Percentiles rank a stretch among this genome's conserved stretches.
These are phyloP conservation scores for Hemiprocne comata DNA, from an alignment of 2,113 vertebrate species.

Conservation along the genomic window DNA sequence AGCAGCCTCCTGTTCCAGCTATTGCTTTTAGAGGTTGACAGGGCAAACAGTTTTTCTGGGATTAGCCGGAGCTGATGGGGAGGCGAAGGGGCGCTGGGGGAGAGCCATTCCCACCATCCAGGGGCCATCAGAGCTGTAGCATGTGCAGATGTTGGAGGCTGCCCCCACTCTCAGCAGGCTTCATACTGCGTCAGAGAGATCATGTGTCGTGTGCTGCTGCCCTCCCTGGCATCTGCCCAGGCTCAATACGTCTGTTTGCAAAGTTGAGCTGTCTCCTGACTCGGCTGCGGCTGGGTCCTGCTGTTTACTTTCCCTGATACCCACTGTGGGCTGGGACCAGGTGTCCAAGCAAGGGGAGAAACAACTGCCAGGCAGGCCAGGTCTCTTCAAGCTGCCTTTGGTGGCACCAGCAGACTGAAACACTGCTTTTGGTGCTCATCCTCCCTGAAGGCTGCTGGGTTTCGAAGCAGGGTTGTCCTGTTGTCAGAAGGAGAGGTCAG, in stretches of 20 bases:
- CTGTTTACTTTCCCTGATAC: not conserved
- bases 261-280: not conserved
- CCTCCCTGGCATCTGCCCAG: not conserved
- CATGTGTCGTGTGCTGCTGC: not conserved
- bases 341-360: accelerated
- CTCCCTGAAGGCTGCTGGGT: not conserved
- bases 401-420: not conserved
- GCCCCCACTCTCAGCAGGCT: not conserved
- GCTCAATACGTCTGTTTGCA: not conserved
- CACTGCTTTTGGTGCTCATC: accelerated
- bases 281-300: not conserved
- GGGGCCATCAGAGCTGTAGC: accelerated
- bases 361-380: not conserved
- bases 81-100: accelerated
- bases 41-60: accelerated
- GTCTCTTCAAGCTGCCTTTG: not conserved
- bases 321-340: not conserved
- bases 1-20: not conserved
- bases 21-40: not conserved
- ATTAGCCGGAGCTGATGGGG: accelerated
- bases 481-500: not conserved
- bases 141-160: not conserved
- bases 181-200: not conserved
- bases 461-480: not conserved
- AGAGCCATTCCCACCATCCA: accelerated